Evolutionary conservation across 2,888 invertebrate genomes (phyloP).

Genomic region (Pedicia rivosa): DNA sequence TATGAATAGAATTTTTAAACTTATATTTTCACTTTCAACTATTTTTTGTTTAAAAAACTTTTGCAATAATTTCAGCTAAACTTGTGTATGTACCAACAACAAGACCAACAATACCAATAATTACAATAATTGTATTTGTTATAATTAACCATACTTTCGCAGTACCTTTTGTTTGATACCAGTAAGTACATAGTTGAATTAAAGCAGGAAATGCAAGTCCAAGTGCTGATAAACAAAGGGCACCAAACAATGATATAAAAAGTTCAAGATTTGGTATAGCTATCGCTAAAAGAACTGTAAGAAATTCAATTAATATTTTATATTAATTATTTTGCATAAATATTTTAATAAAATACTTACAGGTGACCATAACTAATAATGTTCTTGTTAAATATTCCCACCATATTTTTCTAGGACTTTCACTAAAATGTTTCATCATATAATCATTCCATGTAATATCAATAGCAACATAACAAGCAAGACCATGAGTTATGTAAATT

Average conservation of each 20-base stretch:
- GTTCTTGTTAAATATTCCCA: constrained; percentile 73
- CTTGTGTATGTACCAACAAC: constrained; percentile 55
- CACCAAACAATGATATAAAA: constrained; percentile 72
- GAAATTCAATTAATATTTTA: constrained; percentile 2
- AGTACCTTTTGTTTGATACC: constrained; percentile 44
- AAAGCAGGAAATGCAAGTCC: constrained; percentile 83
- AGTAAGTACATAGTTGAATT: constrained; percentile 69
- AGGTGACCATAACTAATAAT: constrained; percentile 59
- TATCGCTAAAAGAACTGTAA: constrained; percentile 66
- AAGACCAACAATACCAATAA: constrained; percentile 50
- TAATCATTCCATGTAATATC: constrained; percentile 83
- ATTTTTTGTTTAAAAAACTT: no score
- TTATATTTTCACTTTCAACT: neutral
- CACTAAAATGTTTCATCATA: constrained; percentile 40
- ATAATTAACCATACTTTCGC: constrained; percentile 39
- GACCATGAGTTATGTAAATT: constrained; percentile 81
- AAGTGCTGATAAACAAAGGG: constrained; percentile 72
- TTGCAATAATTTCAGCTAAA: constrained; percentile 42
- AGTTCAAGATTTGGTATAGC: constrained; percentile 72
- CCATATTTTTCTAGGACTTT: constrained; percentile 39
- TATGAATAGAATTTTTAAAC: no score
- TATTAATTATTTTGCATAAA: constrained; percentile 2
- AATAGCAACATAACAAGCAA: constrained; percentile 92
- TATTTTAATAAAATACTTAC: constrained; percentile 44
- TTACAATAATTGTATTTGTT: constrained; percentile 44